phyloP scores from a whole-genome alignment of 1,140 invertebrate species.

The Cheumatopsyche charites region DNA sequence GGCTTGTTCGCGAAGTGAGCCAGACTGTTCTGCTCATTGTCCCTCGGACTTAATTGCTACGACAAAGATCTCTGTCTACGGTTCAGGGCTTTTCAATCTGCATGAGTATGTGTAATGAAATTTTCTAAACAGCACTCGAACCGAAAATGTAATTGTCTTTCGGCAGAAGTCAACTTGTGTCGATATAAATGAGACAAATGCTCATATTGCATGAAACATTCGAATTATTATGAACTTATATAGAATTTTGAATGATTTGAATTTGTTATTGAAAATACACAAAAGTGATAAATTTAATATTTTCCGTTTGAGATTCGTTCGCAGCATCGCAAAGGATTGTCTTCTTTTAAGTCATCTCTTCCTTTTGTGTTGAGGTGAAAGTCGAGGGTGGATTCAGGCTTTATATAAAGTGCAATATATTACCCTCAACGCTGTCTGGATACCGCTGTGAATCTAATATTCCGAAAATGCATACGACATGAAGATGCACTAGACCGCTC shows the following conservation, averaged over 20 bases:
- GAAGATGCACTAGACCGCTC: not conserved
- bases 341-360: not conserved
- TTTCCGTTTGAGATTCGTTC: no score
- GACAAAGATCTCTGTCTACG: conserved; percentile 9
- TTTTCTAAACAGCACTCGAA: no score
- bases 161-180: no score
- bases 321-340: not conserved
- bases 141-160: no score
- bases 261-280: no score
- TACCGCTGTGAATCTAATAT: conserved; percentile 1
- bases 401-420: conserved; percentile 4
- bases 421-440: not conserved
- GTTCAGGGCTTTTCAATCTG: conserved; percentile 10
- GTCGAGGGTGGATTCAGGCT: not conserved
- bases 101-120: not conserved
- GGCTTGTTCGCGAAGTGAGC: not conserved
- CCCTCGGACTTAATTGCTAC: conserved; percentile 29
- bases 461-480: conserved; percentile 14
- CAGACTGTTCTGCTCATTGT: conserved; percentile 28
- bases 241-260: no score
- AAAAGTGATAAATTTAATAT: no score
- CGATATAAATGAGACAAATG: no score
- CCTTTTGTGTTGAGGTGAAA: conserved; percentile 18
- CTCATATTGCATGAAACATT: no score
- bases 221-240: no score